Percentiles rank a stretch among this genome's conserved stretches.
phyloP scores from a whole-genome alignment of 2,888 invertebrate genomes.

The Himalopsyche kuldschensis region DNA sequence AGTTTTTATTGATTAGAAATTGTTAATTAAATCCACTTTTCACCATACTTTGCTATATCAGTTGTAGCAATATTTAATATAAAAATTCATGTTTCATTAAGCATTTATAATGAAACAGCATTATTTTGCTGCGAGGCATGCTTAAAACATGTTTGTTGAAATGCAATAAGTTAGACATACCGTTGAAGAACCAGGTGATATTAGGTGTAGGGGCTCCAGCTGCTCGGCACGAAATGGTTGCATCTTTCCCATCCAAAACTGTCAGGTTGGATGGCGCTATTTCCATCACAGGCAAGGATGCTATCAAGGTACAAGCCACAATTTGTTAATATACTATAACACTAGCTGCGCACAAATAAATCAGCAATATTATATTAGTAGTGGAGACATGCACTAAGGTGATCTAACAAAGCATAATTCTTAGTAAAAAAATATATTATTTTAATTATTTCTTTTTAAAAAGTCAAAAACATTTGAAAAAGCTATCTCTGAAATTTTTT shows the following conservation, averaged over 20 bases:
- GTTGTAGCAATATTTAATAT: too few relatives aligned
- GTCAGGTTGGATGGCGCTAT: constrained; percentile 83
- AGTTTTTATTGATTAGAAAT: too few relatives aligned
- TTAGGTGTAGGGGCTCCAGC: constrained; percentile 90
- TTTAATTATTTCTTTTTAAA: background rate
- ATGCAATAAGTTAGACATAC: constrained; percentile 59
- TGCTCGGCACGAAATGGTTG: constrained; percentile 83
- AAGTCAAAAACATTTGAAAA: background rate
- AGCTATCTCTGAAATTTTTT: background rate
- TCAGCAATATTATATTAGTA: constrained; percentile 14
- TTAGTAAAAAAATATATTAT: background rate
- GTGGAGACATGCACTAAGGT: constrained; percentile 37
- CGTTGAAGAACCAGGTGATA: constrained; percentile 89
- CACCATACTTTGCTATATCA: too few relatives aligned
- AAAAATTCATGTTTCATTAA: too few relatives aligned
- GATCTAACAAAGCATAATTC: constrained; percentile 6
- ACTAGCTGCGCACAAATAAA: constrained; percentile 26
- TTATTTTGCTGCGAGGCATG: too few relatives aligned
- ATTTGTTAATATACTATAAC: constrained; percentile 40
- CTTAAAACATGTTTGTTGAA: background rate
- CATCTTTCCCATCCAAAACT: constrained; percentile 91
- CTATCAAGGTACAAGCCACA: constrained; percentile 57
- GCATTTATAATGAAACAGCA: too few relatives aligned
- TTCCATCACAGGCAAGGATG: constrained; percentile 86
- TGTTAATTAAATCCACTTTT: too few relatives aligned